Evolutionary conservation across 37 sponge, comb jelly and placozoan genomes (phyloP).

Genomic region (Cliona cf. orientalis): DNA sequence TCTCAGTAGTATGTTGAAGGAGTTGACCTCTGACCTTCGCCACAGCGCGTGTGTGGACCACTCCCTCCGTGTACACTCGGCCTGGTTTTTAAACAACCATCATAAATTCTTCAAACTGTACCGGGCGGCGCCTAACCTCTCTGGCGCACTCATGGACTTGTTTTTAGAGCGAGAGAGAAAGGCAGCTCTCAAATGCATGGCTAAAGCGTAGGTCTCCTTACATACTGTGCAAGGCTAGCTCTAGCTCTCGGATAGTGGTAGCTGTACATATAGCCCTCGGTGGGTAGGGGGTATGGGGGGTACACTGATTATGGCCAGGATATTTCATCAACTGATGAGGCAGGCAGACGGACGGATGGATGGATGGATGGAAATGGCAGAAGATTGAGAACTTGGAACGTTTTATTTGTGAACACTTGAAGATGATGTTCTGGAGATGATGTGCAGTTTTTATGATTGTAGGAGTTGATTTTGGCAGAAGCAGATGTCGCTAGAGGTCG

Average conservation of each 20-base stretch:
- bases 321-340: too few species aligned
- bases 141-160: slow-evolving; percentile 81
- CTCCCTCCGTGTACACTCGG: slow-evolving; percentile 73
- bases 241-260: too few species aligned
- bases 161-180: slow-evolving; percentile 90
- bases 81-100: slow-evolving; percentile 91
- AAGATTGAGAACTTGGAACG: neutral
- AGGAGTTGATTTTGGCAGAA: neutral
- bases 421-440: neutral
- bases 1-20: slow-evolving; percentile 40
- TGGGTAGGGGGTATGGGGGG: neutral
- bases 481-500: neutral
- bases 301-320: too few species aligned
- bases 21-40: slow-evolving; percentile 53
- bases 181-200: slow-evolving; percentile 73
- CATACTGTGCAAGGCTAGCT: too few species aligned
- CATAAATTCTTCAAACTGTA: slow-evolving; percentile 87
- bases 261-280: neutral
- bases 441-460: neutral
- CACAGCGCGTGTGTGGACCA: slow-evolving; percentile 71
- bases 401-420: neutral
- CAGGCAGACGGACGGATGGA: too few species aligned
- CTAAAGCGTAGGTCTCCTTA: slow-evolving; percentile 96
- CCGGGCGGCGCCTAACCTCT: slow-evolving; percentile 73
- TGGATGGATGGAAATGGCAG: too few species aligned